phyloP scores from a whole-genome alignment of 1,140 invertebrate genomes.

The Pseudomyrmex gracilis region DNA sequence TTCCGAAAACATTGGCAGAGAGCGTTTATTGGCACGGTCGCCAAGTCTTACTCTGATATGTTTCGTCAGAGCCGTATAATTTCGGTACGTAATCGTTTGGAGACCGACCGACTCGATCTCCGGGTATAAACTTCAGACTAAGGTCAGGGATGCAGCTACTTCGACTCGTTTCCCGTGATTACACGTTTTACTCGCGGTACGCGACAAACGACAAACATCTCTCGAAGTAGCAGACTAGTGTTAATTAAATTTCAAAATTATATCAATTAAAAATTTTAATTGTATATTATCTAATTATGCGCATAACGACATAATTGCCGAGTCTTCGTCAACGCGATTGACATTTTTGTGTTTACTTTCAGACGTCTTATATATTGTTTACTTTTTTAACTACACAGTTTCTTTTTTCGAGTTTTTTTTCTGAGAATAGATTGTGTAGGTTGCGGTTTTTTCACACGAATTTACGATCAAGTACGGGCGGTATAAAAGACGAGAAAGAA shows the following conservation, averaged over 20 bases:
- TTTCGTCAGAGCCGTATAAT: conserved; percentile 76
- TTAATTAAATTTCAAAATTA: too few relatives aligned
- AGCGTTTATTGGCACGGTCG: conserved; percentile 73
- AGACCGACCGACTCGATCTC: conserved; percentile 41
- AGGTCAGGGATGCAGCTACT: conserved; percentile 74
- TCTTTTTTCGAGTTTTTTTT: background rate
- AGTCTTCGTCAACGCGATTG: too few relatives aligned
- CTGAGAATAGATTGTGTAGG: conserved; percentile 19
- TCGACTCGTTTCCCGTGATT: conserved; percentile 26
- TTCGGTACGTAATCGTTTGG: conserved; percentile 67
- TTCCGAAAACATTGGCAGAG: conserved; percentile 59
- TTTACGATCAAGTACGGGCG: conserved; percentile 42
- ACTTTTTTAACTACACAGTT: background rate
- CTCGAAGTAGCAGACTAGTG: background rate
- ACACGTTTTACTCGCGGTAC: background rate
- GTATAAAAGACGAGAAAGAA: conserved; percentile 48
- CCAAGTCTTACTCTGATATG: conserved; percentile 72
- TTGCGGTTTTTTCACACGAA: conserved; percentile 57
- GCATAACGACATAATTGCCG: background rate
- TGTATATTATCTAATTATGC: background rate
- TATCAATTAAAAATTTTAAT: too few relatives aligned
- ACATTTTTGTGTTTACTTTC: background rate
- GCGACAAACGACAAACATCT: background rate
- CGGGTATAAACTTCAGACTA: conserved; percentile 61
- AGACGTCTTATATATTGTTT: background rate